A percentile compares a stretch with the other conserved stretches of the same genome.
Conservation (phyloP, 1,140 invertebrate genomes). For the Eurosta solidaginis region DNA sequence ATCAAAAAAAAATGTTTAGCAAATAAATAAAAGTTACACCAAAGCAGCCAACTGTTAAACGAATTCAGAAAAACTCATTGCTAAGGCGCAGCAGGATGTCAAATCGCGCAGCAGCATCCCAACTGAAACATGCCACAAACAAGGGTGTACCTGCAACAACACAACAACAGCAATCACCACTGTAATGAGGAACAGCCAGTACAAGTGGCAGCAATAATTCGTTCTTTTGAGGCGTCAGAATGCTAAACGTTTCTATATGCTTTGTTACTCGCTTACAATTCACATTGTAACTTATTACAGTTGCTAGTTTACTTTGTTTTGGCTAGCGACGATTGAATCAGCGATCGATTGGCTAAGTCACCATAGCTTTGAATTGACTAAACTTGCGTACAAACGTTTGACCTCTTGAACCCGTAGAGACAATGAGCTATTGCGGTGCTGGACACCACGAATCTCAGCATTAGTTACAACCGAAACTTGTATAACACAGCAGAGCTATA, state of each 20-base stretch:
- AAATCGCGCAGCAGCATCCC: background rate
- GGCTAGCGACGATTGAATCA: background rate
- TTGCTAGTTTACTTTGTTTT: conserved; percentile 5
- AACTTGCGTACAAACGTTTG: conserved; percentile 5
- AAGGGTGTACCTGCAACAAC: background rate
- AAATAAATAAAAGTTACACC: conserved; percentile 15
- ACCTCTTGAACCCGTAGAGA: conserved; percentile 17
- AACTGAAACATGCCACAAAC: conserved; percentile 15
- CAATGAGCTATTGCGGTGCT: conserved; percentile 21
- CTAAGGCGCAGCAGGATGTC: conserved; percentile 24
- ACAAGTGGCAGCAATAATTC: background rate
- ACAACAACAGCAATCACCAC: conserved; percentile 16
- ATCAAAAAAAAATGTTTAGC: background rate
- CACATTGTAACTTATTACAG: no score
- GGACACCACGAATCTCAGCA: background rate
- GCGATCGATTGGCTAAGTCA: background rate
- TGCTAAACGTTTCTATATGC: background rate
- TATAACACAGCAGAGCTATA: no score
- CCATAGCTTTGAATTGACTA: background rate
- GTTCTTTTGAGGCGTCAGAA: background rate
- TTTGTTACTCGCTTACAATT: background rate
- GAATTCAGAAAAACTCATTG: background rate
- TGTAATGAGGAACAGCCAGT: background rate
- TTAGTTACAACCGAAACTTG: no score
- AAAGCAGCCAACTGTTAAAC: background rate